Percentiles rank a stretch among this genome's conserved stretches.
phyloP scores from a whole-genome alignment of 2,113 vertebrate genomes.

The Amphiprion percula region DNA sequence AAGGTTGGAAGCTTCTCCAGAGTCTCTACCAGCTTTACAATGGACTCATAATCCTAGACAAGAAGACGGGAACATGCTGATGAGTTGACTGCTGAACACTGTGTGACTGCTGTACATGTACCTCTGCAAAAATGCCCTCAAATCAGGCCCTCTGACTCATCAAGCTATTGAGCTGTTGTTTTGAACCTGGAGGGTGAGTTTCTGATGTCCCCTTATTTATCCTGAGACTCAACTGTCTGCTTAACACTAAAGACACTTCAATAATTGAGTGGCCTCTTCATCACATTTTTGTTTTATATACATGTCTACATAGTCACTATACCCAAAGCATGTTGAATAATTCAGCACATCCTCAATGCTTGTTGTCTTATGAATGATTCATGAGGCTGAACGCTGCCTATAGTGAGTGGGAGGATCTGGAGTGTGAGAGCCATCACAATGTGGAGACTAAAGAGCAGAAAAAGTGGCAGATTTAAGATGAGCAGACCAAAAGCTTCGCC shows the following conservation, averaged over 20 bases:
- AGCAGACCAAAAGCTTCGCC: slow-evolving; percentile 42
- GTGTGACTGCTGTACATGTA: not conserved
- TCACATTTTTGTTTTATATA: slow-evolving; percentile 47
- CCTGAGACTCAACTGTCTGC: slow-evolving; percentile 25
- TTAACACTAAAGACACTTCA: slow-evolving; percentile 44
- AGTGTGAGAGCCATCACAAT: slow-evolving; percentile 11
- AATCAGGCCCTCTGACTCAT: not conserved
- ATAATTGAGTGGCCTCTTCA: slow-evolving; percentile 50
- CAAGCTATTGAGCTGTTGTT: not conserved
- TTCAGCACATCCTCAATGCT: slow-evolving; percentile 64
- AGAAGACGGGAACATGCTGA: not conserved
- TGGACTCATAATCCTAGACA: slow-evolving; percentile 94
- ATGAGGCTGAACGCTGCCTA: slow-evolving; percentile 51
- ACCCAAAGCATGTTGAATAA: slow-evolving; percentile 75
- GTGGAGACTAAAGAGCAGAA: slow-evolving; percentile 25
- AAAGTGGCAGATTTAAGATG: slow-evolving; percentile 47
- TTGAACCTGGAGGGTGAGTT: not conserved
- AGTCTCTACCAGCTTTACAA: slow-evolving; percentile 96
- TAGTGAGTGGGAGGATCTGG: slow-evolving; percentile 49
- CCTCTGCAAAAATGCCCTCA: slow-evolving; percentile 1
- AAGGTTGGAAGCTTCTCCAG: slow-evolving; percentile 97
- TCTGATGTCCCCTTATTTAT: slow-evolving; percentile 34
- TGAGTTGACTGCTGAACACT: slow-evolving; percentile 17
- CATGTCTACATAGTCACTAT: slow-evolving; percentile 37
- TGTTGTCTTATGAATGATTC: slow-evolving; percentile 74